These are phyloP conservation scores for Gasterosteus aculeatus DNA, from an alignment of 2,113 vertebrate genomes.

Conservation along the genomic window DNA sequence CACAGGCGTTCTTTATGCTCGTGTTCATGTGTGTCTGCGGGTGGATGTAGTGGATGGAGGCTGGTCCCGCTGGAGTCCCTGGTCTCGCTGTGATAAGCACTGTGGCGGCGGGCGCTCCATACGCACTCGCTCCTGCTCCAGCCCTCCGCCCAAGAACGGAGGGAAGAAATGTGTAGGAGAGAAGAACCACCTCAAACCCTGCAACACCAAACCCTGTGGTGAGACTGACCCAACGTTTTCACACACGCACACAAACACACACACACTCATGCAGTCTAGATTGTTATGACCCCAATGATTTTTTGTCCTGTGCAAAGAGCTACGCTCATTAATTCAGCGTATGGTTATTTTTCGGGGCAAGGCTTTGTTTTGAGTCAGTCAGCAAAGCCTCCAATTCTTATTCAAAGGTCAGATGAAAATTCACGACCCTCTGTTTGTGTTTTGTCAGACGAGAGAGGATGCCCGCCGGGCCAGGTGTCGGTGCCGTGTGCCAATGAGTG, in stretches of 20 bases:
- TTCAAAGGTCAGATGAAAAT: conserved; percentile 1
- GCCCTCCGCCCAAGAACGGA: conserved; percentile 91
- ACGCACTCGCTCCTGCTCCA: conserved; percentile 86
- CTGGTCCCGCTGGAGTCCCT: conserved; percentile 91
- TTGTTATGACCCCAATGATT: neutral
- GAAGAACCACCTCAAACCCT: conserved; percentile 86
- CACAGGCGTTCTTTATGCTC: neutral
- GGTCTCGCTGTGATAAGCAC: conserved; percentile 88
- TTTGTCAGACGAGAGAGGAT: conserved; percentile 77
- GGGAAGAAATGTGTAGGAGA: conserved; percentile 85
- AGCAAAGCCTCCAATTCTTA: conserved; percentile 10
- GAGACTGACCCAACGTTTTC: conserved; percentile 34
- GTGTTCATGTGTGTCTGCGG: neutral
- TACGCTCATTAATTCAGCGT: conserved; percentile 14
- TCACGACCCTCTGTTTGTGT: conserved; percentile 49
- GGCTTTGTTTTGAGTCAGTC: conserved; percentile 10
- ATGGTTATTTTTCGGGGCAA: neutral
- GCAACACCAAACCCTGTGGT: conserved; percentile 88
- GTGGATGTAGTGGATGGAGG: conserved; percentile 82
- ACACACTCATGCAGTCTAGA: neutral
- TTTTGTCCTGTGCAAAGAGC: neutral
- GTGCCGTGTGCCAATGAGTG: conserved; percentile 85
- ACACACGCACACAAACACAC: neutral
- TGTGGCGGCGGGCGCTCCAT: conserved; percentile 87
- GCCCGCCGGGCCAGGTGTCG: conserved; percentile 81